Percentiles rank a stretch among this genome's conserved stretches.
Evolutionary conservation across 2,113 vertebrate species (phyloP).

Genomic region (Cottus gobio): DNA sequence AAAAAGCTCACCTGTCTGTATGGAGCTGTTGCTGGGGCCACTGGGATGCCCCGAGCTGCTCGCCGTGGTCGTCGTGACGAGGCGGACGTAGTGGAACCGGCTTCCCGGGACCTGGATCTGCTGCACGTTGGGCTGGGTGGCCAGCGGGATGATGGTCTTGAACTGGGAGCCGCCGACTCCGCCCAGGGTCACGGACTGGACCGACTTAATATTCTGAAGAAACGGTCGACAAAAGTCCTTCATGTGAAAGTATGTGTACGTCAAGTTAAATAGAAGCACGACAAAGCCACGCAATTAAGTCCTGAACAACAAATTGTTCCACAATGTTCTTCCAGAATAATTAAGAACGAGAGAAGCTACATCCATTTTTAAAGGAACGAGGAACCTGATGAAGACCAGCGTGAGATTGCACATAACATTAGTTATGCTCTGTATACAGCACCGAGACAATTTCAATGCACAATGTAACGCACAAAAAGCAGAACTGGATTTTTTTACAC

Average conservation of each 20-base stretch:
- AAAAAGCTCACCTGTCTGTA: conserved; percentile 87
- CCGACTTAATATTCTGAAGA: conserved; percentile 89
- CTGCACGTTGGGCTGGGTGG: conserved; percentile 93
- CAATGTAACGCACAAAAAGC: background rate
- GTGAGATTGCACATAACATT: background rate
- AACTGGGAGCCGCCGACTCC: conserved; percentile 91
- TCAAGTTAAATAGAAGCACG: background rate
- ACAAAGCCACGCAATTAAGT: no score
- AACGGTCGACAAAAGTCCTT: background rate
- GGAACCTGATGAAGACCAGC: no score
- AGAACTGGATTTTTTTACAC: no score
- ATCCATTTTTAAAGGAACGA: background rate
- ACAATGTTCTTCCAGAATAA: background rate
- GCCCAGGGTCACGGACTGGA: conserved; percentile 92
- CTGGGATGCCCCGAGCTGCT: conserved; percentile 84
- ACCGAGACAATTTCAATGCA: background rate
- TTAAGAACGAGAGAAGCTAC: background rate
- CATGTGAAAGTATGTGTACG: no score
- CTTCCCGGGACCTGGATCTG: conserved; percentile 99
- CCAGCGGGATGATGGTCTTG: conserved; percentile 97
- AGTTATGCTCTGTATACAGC: background rate
- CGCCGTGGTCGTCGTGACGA: conserved; percentile 93
- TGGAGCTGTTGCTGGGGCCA: conserved; percentile 89
- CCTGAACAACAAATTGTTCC: background rate
- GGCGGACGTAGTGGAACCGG: conserved; percentile 97